A percentile compares a stretch with the other conserved stretches of the same genome.
Conservation (phyloP, 1,140 invertebrate genomes). For the Achatina immaculata region DNA sequence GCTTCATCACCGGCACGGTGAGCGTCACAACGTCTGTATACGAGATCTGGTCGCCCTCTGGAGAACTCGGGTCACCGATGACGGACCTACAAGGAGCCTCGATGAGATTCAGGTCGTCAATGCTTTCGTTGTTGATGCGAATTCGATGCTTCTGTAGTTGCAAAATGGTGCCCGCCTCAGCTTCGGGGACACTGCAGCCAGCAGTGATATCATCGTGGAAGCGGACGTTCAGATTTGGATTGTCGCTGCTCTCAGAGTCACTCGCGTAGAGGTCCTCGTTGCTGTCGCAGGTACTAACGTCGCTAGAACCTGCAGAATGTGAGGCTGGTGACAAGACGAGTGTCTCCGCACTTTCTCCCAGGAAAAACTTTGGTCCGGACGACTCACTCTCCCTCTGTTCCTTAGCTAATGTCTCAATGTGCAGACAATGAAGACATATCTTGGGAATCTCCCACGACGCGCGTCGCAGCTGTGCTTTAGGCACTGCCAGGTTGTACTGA, state of each 20-base stretch:
- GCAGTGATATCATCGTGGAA: background rate
- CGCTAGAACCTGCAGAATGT: background rate
- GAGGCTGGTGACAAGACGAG: conserved; percentile 21
- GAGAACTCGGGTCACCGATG: background rate
- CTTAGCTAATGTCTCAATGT: conserved; percentile 71
- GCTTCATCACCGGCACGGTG: conserved; percentile 63
- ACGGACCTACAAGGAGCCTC: background rate
- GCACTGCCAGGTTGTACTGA: conserved; percentile 42
- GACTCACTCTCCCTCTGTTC: conserved; percentile 25
- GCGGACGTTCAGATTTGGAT: background rate
- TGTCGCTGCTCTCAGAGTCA: conserved; percentile 34
- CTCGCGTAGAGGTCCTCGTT: conserved; percentile 19
- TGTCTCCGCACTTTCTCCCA: background rate
- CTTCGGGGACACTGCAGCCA: background rate
- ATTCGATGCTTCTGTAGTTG: background rate
- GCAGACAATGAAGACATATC: conserved; percentile 64
- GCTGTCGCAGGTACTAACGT: background rate
- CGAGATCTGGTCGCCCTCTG: conserved; percentile 9
- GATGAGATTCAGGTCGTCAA: background rate
- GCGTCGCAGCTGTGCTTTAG: conserved; percentile 50
- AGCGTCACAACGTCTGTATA: conserved; percentile 64
- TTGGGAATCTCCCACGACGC: conserved; percentile 64
- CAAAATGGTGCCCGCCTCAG: background rate
- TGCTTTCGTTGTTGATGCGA: background rate
- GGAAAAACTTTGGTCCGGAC: background rate